These are phyloP conservation scores for Heterocephalus glaber DNA, from an alignment of 2,113 vertebrate genomes.

Conservation along the genomic window DNA sequence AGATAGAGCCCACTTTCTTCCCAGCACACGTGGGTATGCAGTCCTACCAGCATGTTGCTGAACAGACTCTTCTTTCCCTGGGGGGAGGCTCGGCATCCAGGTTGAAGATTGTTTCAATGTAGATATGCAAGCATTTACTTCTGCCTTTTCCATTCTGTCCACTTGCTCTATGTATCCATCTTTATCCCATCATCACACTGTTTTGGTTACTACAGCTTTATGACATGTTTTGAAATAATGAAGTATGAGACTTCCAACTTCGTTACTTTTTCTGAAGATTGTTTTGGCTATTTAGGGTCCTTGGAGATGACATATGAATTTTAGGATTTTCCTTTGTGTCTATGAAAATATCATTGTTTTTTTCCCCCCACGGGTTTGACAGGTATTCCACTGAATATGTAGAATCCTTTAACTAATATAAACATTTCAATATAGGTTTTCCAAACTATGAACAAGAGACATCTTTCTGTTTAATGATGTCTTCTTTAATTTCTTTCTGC, in stretches of 20 bases:
- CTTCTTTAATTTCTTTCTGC: not conserved
- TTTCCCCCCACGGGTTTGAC: not conserved
- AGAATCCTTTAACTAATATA: not conserved
- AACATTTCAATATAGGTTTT: not conserved
- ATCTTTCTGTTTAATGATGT: not conserved
- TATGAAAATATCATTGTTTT: not conserved
- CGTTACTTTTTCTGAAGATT: not conserved
- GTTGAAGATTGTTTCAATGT: too few species aligned
- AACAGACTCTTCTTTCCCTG: not conserved
- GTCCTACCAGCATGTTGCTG: not conserved
- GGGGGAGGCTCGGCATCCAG: fast-evolving
- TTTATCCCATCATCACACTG: not conserved
- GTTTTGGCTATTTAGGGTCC: not conserved
- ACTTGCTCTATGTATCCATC: fast-evolving
- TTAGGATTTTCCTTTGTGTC: not conserved
- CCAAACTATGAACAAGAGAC: not conserved
- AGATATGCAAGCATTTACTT: too few species aligned
- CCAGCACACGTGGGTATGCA: too few species aligned
- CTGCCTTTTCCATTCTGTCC: not conserved
- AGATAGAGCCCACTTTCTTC: not conserved
- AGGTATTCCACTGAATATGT: not conserved
- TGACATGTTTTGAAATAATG: not conserved
- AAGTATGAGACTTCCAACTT: not conserved
- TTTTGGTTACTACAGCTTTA: not conserved
- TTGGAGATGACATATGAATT: not conserved